phyloP scores from a whole-genome alignment of 2,888 invertebrate species.

The Papilio protenor region DNA sequence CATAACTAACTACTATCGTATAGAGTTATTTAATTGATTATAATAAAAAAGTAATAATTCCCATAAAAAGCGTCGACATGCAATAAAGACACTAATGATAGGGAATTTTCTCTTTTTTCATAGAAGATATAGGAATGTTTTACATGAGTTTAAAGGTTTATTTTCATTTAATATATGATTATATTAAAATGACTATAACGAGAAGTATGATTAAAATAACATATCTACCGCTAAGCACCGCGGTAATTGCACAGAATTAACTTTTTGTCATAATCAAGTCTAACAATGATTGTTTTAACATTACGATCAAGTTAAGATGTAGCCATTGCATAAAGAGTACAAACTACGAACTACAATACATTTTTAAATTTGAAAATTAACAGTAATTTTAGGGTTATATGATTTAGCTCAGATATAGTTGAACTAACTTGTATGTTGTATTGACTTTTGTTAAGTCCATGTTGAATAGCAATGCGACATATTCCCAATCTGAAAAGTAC shows the following conservation, averaged over 20 bases:
- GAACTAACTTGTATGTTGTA: too few species aligned
- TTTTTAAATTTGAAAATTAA: neutral
- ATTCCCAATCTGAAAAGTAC: too few species aligned
- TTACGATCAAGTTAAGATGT: neutral
- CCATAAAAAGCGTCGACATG: too few species aligned
- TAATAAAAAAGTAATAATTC: too few species aligned
- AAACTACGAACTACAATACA: neutral
- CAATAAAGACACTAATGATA: too few species aligned
- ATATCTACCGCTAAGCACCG: neutral
- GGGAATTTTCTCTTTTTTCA: too few species aligned
- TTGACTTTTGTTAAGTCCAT: too few species aligned
- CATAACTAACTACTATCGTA: too few species aligned
- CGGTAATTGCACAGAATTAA: neutral
- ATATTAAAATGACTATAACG: neutral
- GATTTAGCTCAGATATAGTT: neutral
- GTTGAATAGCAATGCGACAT: too few species aligned
- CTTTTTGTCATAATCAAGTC: conserved; percentile 23
- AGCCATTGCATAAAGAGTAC: neutral
- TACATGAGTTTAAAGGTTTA: neutral
- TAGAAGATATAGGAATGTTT: neutral
- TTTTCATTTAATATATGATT: neutral
- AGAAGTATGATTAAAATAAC: neutral
- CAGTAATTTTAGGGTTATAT: neutral
- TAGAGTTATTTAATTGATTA: too few species aligned
- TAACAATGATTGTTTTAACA: neutral